Evolutionary conservation across 2,113 vertebrate species (phyloP), one percentile per base, ranked within the genome.

Genomic region (Anoplopoma fimbria): DNA sequence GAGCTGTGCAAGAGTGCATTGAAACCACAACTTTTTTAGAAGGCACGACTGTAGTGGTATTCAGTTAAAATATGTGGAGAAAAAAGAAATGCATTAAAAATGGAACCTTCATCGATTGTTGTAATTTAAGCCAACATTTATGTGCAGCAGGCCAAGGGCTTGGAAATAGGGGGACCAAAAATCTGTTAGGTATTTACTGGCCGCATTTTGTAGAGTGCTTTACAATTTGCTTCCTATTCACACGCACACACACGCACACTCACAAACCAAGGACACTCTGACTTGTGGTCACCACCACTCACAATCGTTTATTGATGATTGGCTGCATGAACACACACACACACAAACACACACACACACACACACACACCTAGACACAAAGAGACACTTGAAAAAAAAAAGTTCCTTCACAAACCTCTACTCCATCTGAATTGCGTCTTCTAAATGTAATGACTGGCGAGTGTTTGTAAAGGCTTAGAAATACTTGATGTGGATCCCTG

Each of bases 371-470:
- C 19, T 17, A 47, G 12, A 40, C 2, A 40, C 5, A 40, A 23
- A 83, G 3, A 67, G 27, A 74, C n/a, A n/a, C 75, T 77, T 71
- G n/a, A 62, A 53, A 68, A 55, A 62, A 62, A 53, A 68, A 55
- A 62, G 17, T 27, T 36, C 49, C 9, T 23, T 55, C 9, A 31
- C 6, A 27, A 62, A 40, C 36, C 19, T 51, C 23, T 27, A 5
- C 70, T 80, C 25, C 13, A 65, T 64, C 53, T 63, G 38, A 33
- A 69, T 68, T 0, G n/a, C 33, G 53, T 29, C 1, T 2, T 51
- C 23, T 74, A 10, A 31, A 51, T 51, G 51, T 53, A n/a, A 47
- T 29, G 34, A 51, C 38, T 49, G 5, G 14, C 21, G 40, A 33
- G 49, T 47, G 9, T 2, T 47, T 58, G 5, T 45, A 47, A 57